phyloP scores from a whole-genome alignment of 2,797 vertebrate genomes.

The Morelia viridis region DNA sequence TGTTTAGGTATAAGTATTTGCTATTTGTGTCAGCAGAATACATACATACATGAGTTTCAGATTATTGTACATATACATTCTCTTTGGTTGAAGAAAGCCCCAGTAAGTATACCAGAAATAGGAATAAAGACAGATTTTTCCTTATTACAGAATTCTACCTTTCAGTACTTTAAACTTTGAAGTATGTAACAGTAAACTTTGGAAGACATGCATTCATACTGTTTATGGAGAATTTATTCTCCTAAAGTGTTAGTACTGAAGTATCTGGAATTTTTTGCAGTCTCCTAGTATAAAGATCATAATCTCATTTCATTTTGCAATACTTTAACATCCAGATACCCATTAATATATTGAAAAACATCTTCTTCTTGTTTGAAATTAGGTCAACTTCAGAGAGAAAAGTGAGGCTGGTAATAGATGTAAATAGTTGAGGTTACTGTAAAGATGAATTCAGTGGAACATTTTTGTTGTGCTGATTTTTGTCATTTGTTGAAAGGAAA shows the following conservation, averaged over 20 bases:
- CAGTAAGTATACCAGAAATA: not conserved
- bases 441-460: not conserved
- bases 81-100: not conserved
- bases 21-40: not conserved
- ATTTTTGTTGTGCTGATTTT: too few species aligned
- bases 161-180: not conserved
- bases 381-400: not conserved
- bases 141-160: not conserved
- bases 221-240: not conserved
- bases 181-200: not conserved
- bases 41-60: not conserved
- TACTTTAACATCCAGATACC: not conserved
- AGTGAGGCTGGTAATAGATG: not conserved
- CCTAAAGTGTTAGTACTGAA: not conserved
- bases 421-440: not conserved
- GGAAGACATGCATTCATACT: not conserved
- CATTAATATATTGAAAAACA: not conserved
- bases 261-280: not conserved
- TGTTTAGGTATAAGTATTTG: not conserved
- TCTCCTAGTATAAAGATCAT: not conserved
- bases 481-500: not conserved
- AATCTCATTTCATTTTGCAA: not conserved
- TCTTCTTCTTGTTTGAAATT: not conserved
- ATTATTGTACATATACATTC: not conserved
- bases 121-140: not conserved